phyloP scores from a whole-genome alignment of 2,888 invertebrate genomes.

The Cheilosia variabilis region DNA sequence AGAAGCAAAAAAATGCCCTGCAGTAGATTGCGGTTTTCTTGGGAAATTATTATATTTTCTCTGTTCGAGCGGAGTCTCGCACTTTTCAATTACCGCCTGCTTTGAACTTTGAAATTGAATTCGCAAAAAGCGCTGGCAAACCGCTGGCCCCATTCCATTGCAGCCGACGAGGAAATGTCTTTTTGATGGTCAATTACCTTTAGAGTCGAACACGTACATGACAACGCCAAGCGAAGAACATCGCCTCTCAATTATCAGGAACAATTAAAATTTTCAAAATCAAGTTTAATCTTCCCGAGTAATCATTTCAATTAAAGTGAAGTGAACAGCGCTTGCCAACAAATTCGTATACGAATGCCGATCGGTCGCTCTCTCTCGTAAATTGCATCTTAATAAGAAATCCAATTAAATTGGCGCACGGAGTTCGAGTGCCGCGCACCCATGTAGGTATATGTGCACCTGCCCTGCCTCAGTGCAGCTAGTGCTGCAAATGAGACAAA shows the following conservation, averaged over 20 bases:
- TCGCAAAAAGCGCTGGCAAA: slow-evolving; percentile 6
- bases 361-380: slow-evolving; percentile 52
- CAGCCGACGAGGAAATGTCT: slow-evolving; percentile 61
- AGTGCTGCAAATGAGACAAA: slow-evolving; percentile 41
- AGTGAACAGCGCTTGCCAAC: slow-evolving; percentile 58
- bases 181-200: slow-evolving; percentile 57
- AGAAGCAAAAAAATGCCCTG: slow-evolving; percentile 72
- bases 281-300: slow-evolving; percentile 70
- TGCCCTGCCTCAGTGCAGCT: slow-evolving; percentile 37
- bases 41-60: slow-evolving; percentile 20
- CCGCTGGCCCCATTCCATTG: background rate
- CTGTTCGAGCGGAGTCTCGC: slow-evolving; percentile 21
- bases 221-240: slow-evolving; percentile 47
- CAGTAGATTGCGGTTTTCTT: slow-evolving; percentile 66
- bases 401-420: slow-evolving; percentile 67
- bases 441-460: slow-evolving; percentile 58
- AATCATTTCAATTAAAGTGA: slow-evolving; percentile 68
- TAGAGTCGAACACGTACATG: slow-evolving; percentile 28
- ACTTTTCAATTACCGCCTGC: slow-evolving; percentile 32
- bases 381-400: slow-evolving; percentile 75
- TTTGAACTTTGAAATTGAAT: slow-evolving; percentile 65
- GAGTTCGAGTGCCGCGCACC: slow-evolving; percentile 7
- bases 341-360: slow-evolving; percentile 15
- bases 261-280: slow-evolving; percentile 76
- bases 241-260: slow-evolving; percentile 70